These are phyloP conservation scores for Ephialtes manifestator DNA, from an alignment of 2,888 invertebrate species.

Conservation along the genomic window DNA sequence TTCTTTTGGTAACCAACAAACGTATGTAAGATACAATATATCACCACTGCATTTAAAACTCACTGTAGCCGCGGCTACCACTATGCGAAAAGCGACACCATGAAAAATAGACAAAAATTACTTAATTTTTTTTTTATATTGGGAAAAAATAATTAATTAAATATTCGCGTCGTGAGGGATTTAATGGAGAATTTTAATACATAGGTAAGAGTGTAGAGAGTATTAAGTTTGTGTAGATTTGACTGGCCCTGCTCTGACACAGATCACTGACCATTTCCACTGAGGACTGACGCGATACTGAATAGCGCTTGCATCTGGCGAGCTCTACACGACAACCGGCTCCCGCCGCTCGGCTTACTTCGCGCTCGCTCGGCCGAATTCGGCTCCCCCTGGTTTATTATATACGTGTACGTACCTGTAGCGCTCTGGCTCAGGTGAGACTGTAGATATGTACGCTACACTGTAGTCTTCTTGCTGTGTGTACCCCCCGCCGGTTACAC, in stretches of 20 bases:
- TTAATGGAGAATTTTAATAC: neutral
- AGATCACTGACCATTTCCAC: conserved; percentile 82
- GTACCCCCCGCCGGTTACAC: neutral
- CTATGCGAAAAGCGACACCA: conserved; percentile 36
- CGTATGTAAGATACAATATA: conserved; percentile 30
- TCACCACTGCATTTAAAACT: conserved; percentile 66
- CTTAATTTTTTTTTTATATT: neutral
- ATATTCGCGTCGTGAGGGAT: conserved; percentile 7
- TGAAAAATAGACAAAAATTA: neutral
- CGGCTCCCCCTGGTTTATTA: conserved; percentile 35
- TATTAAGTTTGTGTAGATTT: conserved; percentile 8
- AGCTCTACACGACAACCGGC: conserved; percentile 77
- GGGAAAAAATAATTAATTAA: neutral
- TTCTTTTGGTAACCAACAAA: conserved; percentile 27
- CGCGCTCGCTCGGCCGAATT: conserved; percentile 72
- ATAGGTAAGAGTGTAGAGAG: neutral
- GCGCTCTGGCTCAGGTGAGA: conserved; percentile 13
- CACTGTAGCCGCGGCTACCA: conserved; percentile 55
- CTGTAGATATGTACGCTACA: conserved; percentile 13
- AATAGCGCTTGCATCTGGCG: conserved; percentile 75
- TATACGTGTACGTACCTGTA: conserved; percentile 36
- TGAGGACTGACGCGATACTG: conserved; percentile 83
- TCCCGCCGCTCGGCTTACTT: conserved; percentile 70
- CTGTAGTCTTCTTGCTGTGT: neutral
- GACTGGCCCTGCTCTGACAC: conserved; percentile 79